Base-by-base conservation (phyloP, 2,888 invertebrate species). In the Masnerella sp. region DNA sequence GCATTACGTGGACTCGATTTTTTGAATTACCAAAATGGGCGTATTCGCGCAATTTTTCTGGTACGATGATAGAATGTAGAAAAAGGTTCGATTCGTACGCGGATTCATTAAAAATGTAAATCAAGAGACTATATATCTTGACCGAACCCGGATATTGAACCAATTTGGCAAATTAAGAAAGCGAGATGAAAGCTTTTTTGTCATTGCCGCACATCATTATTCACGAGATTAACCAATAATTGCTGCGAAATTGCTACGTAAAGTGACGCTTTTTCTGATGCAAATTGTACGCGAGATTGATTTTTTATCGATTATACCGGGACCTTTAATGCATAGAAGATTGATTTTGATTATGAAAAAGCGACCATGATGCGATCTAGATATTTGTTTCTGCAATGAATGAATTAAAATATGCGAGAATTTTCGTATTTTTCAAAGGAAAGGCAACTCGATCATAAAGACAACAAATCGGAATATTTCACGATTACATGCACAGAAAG, bases 131-230 rank as follows among this genome's bases (percentile, higher is more conserved):
- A 32, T 34, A 32, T 49, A 7, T 25, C 28, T 5, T 12, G 15
- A 11, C 17, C 30, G 32, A 61, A 56, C 45, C 54, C 52, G 61
- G 72, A 72, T 72, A 72, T 56, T 72, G 72, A 62, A 61, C 67
- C 49, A 72, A 56, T 72, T 67, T 67, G 22, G 42, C 12, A 56
- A 72, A 56, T 62, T 42, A 56, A 61, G 72, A 61, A 56, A 56
- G n/a, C 20, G 28, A 49, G 43, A 51, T 67, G 47, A 9, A 30
- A 14, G 11, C 38, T 72, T 72, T 65, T 59, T 72, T 59, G 45
- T 65, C 59, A 52, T 45, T 52, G 22, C 45, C 15, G 17, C 64
- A 28, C 58, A 5, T 58, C 58, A 58, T 71, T 64, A 62, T 45
- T 51, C 49, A 64, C 22, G 43, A 47, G 43, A 64, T 71, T 58